Evolutionary conservation across 2,797 vertebrate species (phyloP), one percentile per base, ranked within the genome.

Genomic region (Megalops cyprinoides): DNA sequence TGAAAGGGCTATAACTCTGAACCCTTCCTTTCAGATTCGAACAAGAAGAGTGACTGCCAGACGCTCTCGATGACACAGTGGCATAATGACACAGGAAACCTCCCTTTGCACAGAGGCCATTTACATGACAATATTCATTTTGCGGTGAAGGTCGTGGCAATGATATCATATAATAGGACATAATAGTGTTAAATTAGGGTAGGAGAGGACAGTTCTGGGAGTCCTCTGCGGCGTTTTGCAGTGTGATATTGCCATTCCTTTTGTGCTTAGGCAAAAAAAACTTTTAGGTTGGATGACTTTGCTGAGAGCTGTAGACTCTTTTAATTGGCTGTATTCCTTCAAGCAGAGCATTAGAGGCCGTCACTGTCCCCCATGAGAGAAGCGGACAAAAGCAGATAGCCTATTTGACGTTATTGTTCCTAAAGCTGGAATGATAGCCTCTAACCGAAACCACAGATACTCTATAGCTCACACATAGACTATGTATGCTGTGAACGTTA

Each of bases 321-420:
- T 34, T 84, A 83, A 86, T 83, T 89, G 81, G 74, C 62, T 79
- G 74, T 74, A 78, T 71, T 85, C 42, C 62, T 75, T 71, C 75
- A 44, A 81, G 80, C 60, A 56, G 80, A 80, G 67, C 58, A 77
- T 67, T 84, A 25, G 71, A 78, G 82, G 34, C 37, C 6, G 65
- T 39, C 65, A 1, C 37, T 20, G 42, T 44, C n/a, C 65, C 65
- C n/a, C 20, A 8, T 5, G 65, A 37, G 65, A 69, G 37, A 42
- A n/a, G 65, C 18, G 65, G 42, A 42, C 65, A 69, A 37, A 69
- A 15, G 65, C 37, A 23, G 65, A 37, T 69, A n/a, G n/a, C n/a
- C n/a, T n/a, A 34, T 42, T 69, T 42, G 69, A 69, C 10, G 37
- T 39, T 37, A 5, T 37, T 20, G 12, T 69, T 37, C 65, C 34